Evolutionary conservation across 1,140 invertebrate species (phyloP).

Genomic region (Zaprionus capensis): DNA sequence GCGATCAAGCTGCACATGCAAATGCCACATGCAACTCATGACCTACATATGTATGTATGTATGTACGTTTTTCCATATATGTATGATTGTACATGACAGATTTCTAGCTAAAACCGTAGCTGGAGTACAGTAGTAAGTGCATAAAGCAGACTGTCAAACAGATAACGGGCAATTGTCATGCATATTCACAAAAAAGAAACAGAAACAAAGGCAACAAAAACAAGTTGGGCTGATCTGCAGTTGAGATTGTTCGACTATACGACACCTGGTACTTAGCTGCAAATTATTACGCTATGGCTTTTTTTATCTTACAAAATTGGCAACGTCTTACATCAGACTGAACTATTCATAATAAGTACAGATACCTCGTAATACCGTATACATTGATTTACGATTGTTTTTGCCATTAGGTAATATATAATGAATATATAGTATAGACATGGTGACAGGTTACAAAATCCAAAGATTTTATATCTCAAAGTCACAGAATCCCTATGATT

Average conservation of each 20-base stretch:
- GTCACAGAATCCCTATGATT: too few relatives aligned
- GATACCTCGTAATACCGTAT: not conserved
- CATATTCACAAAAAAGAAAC: not conserved
- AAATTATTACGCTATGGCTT: not conserved
- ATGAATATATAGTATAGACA: too few relatives aligned
- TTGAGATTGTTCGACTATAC: not conserved
- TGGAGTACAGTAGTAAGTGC: constrained; percentile 3
- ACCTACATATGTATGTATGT: not conserved
- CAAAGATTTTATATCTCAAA: too few relatives aligned
- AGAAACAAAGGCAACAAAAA: not conserved
- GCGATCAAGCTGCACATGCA: not conserved
- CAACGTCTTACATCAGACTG: not conserved
- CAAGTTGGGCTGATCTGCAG: not conserved
- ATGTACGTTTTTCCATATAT: not conserved
- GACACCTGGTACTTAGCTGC: not conserved
- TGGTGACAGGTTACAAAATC: too few relatives aligned
- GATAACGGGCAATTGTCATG: not conserved
- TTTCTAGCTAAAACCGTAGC: not conserved
- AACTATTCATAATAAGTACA: not conserved
- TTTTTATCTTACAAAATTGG: not conserved
- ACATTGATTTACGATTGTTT: not conserved
- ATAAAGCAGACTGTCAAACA: constrained; percentile 4
- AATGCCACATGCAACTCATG: not conserved
- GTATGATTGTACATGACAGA: not conserved
- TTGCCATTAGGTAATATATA: not conserved